Conservation (phyloP, 2,888 invertebrate species). For the Lasioglossum marginatum region DNA sequence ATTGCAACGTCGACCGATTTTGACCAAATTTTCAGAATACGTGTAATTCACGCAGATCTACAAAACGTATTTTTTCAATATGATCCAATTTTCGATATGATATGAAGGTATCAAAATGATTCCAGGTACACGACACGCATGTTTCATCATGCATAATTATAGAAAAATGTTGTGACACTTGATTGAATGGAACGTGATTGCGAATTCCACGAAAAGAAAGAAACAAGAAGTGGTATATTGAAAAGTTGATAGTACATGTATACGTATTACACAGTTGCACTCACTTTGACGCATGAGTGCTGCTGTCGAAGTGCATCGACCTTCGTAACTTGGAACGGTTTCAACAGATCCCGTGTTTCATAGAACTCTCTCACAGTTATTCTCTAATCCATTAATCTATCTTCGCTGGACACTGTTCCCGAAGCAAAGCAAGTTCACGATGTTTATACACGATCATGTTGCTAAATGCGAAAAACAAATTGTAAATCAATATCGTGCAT, state of each 20-base stretch:
- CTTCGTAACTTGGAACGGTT: constrained; percentile 45
- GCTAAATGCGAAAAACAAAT: constrained; percentile 48
- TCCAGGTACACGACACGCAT: neutral
- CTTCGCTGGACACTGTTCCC: constrained; percentile 27
- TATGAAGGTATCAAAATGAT: too few relatives aligned
- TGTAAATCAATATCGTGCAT: constrained; percentile 24
- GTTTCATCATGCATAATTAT: neutral
- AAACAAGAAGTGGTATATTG: constrained; percentile 4
- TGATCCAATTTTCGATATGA: too few relatives aligned
- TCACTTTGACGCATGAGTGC: constrained; percentile 57
- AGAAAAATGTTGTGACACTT: neutral
- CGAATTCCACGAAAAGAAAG: neutral
- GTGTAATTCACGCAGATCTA: too few relatives aligned
- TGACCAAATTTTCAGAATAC: too few relatives aligned
- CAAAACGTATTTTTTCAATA: too few relatives aligned
- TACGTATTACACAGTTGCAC: constrained; percentile 42
- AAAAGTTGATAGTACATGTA: constrained; percentile 3
- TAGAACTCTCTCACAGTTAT: constrained; percentile 31
- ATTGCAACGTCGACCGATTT: too few relatives aligned
- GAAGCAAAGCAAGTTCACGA: constrained; percentile 40
- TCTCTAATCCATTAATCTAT: constrained; percentile 45
- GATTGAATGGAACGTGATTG: neutral
- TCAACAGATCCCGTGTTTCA: constrained; percentile 39
- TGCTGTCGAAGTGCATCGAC: constrained; percentile 53
- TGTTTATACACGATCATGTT: constrained; percentile 33